These are phyloP conservation scores for Cryptophagus acutangulus DNA, from an alignment of 2,888 invertebrate genomes.

Conservation along the genomic window DNA sequence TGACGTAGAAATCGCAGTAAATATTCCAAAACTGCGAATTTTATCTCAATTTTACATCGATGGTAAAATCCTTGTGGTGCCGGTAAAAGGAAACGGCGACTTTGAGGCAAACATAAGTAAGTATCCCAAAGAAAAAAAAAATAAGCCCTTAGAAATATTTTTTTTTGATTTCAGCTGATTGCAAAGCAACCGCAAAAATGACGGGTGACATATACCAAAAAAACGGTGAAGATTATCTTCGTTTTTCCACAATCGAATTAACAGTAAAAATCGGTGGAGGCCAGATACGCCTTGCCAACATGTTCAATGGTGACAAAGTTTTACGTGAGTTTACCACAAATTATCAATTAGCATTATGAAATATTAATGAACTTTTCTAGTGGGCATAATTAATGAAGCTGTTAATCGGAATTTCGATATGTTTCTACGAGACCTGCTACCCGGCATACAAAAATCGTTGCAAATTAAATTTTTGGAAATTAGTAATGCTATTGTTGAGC, in stretches of 20 bases:
- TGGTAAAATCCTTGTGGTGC: constrained; percentile 52
- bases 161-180: constrained; percentile 36
- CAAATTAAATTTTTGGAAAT: constrained; percentile 47
- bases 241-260: constrained; percentile 47
- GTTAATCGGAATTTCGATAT: constrained; percentile 54
- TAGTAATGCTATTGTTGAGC: constrained; percentile 49
- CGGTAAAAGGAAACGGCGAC: constrained; percentile 53
- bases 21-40: constrained; percentile 51
- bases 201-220: constrained; percentile 40
- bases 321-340: constrained; percentile 51
- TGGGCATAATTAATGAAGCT: constrained; percentile 52
- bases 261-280: constrained; percentile 51
- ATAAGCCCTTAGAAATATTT: not conserved
- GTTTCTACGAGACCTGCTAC: constrained; percentile 52
- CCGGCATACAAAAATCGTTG: constrained; percentile 51
- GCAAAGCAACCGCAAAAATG: constrained; percentile 31
- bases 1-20: constrained; percentile 45
- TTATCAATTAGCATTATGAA: constrained; percentile 1
- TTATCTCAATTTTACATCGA: constrained; percentile 52
- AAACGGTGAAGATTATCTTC: constrained; percentile 47
- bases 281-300: constrained; percentile 48
- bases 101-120: constrained; percentile 54
- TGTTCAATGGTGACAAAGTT: constrained; percentile 53
- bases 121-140: not conserved
- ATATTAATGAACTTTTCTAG: constrained; percentile 32